Percentiles rank a stretch among this genome's conserved stretches.
Conservation (phyloP, 2,113 vertebrate genomes). For the Microcebus tavaratra region DNA sequence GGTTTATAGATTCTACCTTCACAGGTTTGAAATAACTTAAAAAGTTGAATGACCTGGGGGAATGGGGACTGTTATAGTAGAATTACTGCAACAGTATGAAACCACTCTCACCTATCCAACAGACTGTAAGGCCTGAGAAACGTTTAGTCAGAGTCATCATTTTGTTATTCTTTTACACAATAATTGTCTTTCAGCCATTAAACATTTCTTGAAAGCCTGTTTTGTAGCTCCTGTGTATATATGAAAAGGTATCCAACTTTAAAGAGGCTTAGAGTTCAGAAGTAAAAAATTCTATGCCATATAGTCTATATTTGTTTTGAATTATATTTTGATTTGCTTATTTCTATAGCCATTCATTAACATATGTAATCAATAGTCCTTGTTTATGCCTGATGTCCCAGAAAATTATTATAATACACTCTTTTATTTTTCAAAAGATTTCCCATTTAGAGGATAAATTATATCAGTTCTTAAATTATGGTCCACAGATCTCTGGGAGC, state of each 20-base stretch:
- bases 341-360: neutral
- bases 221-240: neutral
- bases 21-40: neutral
- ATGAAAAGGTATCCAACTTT: neutral
- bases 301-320: neutral
- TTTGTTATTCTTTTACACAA: neutral
- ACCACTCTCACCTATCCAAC: neutral
- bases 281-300: neutral
- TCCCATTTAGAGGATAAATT: neutral
- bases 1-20: neutral
- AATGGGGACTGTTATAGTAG: neutral
- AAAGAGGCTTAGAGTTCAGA: neutral
- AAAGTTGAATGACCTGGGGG: neutral
- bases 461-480: neutral
- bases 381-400: neutral
- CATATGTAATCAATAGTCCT: neutral
- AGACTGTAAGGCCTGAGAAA: neutral
- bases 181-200: neutral
- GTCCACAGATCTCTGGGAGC: neutral
- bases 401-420: neutral
- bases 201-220: neutral
- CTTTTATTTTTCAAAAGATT: constrained; percentile 18
- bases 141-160: neutral
- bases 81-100: neutral
- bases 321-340: neutral